Base-by-base conservation (phyloP, 2,113 vertebrate genomes). In the Thalassarche chlororhynchos region DNA sequence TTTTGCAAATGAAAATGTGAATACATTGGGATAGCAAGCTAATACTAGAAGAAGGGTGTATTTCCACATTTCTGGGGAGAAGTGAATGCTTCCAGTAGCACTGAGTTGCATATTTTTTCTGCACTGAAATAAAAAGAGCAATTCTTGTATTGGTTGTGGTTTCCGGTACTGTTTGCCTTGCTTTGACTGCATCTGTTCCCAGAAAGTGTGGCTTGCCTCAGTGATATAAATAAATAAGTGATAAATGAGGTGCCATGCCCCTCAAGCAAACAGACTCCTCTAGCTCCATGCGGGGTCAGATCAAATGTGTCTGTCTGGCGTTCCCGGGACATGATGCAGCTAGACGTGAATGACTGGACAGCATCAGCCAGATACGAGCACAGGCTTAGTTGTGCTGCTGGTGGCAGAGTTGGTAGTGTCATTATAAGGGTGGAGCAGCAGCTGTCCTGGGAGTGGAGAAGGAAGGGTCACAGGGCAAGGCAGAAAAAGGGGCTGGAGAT, bases 1-100 rank as follows among this genome's bases (percentile, higher is more conserved):
- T 72, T 95, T 84, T 66, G 38, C 84, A 74, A 93, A 68, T 95
- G 49, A 60, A 79, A 91, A 89, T 54, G 75, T 49, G 75, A 64
- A 26, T 82, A 70, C 34, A 44, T 89, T 68, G 46, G 46, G 18
- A 18, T 46, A 89, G 71, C 40, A 71, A 92, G 52, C 51, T 91
- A 55, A 44, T 96, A 29, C 52, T 80, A 32, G n/a, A 66, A 64
- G 13, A 32, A 23, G 36, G 38, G 25, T 89, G 1, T 69, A 52
- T 93, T 65, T 87, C 57, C 47, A 14, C 44, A 46, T 90, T 86
- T 89, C 66, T 91, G 77, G 14, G 44, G 12, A 74, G 66, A 82
- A 70, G 24, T 3, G 25, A 51, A 29, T 24, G 18, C 14, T 87
- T 68, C 31, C 70, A 75, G 42, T 31, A 87, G 49, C 57, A 70